Base-by-base conservation (phyloP, 2,113 vertebrate genomes). In the Lepidothrix coronata region DNA sequence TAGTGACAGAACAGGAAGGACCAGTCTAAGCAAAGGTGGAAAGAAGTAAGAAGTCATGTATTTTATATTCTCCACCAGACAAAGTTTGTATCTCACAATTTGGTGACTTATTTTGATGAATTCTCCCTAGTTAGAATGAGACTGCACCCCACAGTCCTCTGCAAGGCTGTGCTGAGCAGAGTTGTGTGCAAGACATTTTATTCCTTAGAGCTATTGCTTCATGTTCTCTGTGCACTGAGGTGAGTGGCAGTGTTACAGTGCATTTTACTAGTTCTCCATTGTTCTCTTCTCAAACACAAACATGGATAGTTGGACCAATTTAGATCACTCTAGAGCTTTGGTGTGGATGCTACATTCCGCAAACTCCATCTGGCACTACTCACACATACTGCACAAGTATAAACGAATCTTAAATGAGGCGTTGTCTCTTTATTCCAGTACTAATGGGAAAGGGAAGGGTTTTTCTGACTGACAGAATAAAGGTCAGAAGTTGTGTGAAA, bases 401-500 rank as follows among this genome's bases (percentile, higher is more conserved):
- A 85, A 85, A 88, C 48, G 12, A 76, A 19, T 66, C 63, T 65
- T 46, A 71, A 59, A 70, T 75, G 21, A 31, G 23, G 5, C 28
- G 9, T 46, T 92, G 54, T 66, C 51, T 74, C 39, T 59, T 85
- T 51, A 39, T 17, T 82, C 28, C 35, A 51, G 27, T 78, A 20
- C 27, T 65, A 39, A 33, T 73, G 31, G 23, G n/a, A 88, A 81
- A n/a, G 6, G 41, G n/a, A 85, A 83, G 23, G 27, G 28, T 62
- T 88, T 68, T 85, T 90, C 33, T 91, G 63, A 90, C 24, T 88
- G 75, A 67, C 46, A 63, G 59, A 91, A 74, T 48, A 81, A 63
- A 91, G 61, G 73, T 85, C 86, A 94, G 55, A 94, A 91, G 27
- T n/a, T 75, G 23, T 55, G 39, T 74, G 61, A 89, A 89, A 89